Percentiles rank a stretch among this genome's conserved stretches.
These are phyloP conservation scores for Ceyx melanurus DNA, from an alignment of 2,113 vertebrate species.

Conservation along the genomic window DNA sequence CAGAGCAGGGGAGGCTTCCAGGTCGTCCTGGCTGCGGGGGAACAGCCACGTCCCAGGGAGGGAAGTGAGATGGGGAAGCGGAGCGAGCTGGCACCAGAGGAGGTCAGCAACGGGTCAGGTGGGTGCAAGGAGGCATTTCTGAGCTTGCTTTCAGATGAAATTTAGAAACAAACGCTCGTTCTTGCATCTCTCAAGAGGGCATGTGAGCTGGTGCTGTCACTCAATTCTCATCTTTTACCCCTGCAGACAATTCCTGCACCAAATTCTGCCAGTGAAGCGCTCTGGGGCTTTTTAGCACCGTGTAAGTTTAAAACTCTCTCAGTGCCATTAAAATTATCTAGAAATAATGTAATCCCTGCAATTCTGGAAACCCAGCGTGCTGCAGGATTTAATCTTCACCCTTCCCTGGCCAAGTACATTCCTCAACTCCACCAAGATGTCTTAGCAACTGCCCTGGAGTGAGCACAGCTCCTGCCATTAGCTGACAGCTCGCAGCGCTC, in stretches of 20 bases:
- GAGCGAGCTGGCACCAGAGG: neutral
- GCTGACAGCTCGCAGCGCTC: neutral
- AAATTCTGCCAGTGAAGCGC: neutral
- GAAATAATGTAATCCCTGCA: neutral
- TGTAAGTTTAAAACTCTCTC: neutral
- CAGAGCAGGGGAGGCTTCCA: neutral
- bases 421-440: neutral
- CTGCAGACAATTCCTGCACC: neutral
- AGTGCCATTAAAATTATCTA: neutral
- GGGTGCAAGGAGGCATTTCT: neutral
- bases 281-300: neutral
- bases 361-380: neutral
- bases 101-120: neutral
- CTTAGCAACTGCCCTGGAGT: neutral
- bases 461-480: neutral
- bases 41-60: rapidly evolving
- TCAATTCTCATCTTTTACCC: neutral
- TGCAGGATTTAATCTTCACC: neutral
- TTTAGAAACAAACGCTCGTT: rapidly evolving
- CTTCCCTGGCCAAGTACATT: neutral
- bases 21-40: neutral
- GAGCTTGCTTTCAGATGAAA: neutral
- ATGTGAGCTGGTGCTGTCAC: neutral
- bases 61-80: neutral
- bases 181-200: neutral